phyloP scores from a whole-genome alignment of 2,797 vertebrate species.

The Acanthurus leucopareius region DNA sequence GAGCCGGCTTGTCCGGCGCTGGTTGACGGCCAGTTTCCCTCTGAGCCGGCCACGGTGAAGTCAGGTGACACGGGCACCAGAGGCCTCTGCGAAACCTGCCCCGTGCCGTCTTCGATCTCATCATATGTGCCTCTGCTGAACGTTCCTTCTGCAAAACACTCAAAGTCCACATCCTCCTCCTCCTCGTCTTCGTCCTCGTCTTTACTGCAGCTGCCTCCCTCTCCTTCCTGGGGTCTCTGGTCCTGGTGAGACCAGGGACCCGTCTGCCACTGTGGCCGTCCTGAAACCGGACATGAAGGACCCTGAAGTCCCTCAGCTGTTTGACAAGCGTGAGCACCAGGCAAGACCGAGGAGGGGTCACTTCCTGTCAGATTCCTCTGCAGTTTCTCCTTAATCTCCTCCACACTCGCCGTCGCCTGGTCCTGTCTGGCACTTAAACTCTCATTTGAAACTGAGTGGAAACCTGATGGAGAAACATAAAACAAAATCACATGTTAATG shows the following conservation, averaged over 20 bases:
- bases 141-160: constrained; percentile 81
- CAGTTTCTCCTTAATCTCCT: constrained; percentile 54
- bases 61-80: constrained; percentile 79
- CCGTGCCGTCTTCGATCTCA: constrained; percentile 84
- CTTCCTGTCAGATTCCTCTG: constrained; percentile 46
- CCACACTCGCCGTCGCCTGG: constrained; percentile 36
- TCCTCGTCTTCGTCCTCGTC: constrained; percentile 75
- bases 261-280: constrained; percentile 87
- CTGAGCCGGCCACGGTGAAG: constrained; percentile 68
- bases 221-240: constrained; percentile 57
- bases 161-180: constrained; percentile 85
- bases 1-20: constrained; percentile 50
- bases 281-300: constrained; percentile 64
- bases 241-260: constrained; percentile 81
- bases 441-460: constrained; percentile 50
- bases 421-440: constrained; percentile 4
- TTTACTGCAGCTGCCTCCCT: constrained; percentile 71
- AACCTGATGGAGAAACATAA: constrained; percentile 46
- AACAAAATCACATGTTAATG: constrained; percentile 7
- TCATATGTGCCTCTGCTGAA: constrained; percentile 82
- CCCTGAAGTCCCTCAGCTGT: constrained; percentile 33
- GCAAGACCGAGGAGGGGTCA: constrained; percentile 15
- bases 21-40: constrained; percentile 76
- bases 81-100: constrained; percentile 86
- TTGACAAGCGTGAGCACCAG: constrained; percentile 29